A percentile compares a stretch with the other conserved stretches of the same genome.
These are phyloP conservation scores for Drosophila kuntzei DNA, from an alignment of 2,888 invertebrate species.

Conservation along the genomic window DNA sequence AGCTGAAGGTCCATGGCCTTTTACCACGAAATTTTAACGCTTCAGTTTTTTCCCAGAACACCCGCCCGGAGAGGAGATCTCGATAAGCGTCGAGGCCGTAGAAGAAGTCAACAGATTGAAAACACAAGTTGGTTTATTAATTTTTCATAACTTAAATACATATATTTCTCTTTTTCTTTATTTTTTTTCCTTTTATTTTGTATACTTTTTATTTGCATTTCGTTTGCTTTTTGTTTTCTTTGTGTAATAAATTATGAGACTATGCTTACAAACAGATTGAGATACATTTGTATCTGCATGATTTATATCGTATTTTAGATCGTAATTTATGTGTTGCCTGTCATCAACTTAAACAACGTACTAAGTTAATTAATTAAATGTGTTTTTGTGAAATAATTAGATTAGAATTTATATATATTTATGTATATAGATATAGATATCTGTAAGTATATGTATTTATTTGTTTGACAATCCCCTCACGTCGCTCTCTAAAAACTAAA, in stretches of 20 bases:
- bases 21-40: conserved; percentile 64
- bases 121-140: conserved; percentile 70
- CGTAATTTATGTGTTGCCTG: conserved; percentile 50
- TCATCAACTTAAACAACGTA: conserved; percentile 58
- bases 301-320: conserved; percentile 54
- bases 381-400: conserved; percentile 53
- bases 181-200: conserved; percentile 41
- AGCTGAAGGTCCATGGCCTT: conserved; percentile 50
- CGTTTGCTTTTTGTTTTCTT: conserved; percentile 38
- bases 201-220: conserved; percentile 62
- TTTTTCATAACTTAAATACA: conserved; percentile 81
- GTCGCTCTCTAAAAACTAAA: conserved; percentile 65
- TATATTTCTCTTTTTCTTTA: conserved; percentile 48
- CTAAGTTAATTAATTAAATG: conserved; percentile 58
- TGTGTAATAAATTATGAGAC: conserved; percentile 77
- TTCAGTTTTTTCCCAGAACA: conserved; percentile 64
- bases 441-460: conserved; percentile 23
- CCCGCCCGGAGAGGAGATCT: conserved; percentile 41
- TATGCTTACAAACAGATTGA: conserved; percentile 75
- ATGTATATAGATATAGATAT: conserved; percentile 11
- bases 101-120: conserved; percentile 41
- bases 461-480: conserved; percentile 63
- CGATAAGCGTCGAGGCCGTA: conserved; percentile 44
- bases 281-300: conserved; percentile 65
- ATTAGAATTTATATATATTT: conserved; percentile 33